Evolutionary conservation across 2,113 vertebrate genomes (phyloP).

Genomic region (Platysternon megacephalum): DNA sequence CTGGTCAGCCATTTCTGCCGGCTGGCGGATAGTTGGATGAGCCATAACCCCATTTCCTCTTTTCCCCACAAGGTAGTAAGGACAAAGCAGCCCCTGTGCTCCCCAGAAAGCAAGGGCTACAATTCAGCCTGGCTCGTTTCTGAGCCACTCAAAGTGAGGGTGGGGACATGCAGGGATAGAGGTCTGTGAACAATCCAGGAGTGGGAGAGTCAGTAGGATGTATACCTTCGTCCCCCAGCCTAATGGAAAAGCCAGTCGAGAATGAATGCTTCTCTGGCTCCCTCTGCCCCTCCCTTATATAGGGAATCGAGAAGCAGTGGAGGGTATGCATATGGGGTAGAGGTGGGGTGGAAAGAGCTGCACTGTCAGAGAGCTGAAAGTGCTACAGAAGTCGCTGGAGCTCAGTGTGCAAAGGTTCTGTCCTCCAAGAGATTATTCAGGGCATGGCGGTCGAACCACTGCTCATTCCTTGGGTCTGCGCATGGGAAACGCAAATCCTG

Average conservation of each 20-base stretch:
- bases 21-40: background rate
- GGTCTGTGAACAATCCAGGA: background rate
- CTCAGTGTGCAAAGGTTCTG: background rate
- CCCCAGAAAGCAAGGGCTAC: background rate
- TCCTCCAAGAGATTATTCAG: fast-evolving
- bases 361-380: background rate
- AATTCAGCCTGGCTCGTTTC: background rate
- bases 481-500: background rate
- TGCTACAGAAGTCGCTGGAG: fast-evolving
- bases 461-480: background rate
- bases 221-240: background rate
- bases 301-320: background rate
- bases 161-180: background rate
- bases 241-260: background rate
- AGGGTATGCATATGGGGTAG: background rate
- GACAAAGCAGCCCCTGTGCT: background rate
- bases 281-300: background rate
- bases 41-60: no score
- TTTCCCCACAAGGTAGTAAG: background rate
- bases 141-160: background rate
- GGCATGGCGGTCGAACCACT: background rate
- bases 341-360: background rate
- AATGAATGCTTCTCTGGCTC: background rate
- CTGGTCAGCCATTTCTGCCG: background rate
- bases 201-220: background rate